phyloP scores from a whole-genome alignment of 2,113 vertebrate genomes.

The Dasyurus viverrinus region DNA sequence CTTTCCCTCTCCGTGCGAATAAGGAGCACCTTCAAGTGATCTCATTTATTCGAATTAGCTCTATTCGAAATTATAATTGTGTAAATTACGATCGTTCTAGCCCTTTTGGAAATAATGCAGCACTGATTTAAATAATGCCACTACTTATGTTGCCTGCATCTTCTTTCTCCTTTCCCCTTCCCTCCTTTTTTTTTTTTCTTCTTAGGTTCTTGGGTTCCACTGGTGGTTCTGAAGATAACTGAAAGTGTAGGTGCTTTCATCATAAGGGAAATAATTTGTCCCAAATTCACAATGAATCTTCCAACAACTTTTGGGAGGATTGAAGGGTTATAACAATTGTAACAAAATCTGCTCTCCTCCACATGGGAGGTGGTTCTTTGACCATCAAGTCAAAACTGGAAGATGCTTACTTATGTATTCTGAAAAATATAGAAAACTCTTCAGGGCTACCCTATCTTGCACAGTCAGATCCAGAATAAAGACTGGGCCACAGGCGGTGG shows the following conservation, averaged over 20 bases:
- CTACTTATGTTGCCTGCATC: background rate
- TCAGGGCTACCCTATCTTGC: background rate
- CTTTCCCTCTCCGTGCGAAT: background rate
- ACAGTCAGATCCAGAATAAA: too few relatives aligned
- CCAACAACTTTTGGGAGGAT: background rate
- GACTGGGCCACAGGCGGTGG: too few relatives aligned
- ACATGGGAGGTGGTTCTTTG: too few relatives aligned
- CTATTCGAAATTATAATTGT: background rate
- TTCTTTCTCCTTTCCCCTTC: background rate
- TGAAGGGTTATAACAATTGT: background rate
- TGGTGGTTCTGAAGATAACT: background rate
- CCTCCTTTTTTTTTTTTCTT: background rate
- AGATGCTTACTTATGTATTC: background rate
- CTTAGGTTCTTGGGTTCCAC: background rate
- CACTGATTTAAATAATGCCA: background rate
- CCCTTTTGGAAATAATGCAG: background rate
- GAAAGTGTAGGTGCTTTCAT: background rate
- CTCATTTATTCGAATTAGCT: background rate
- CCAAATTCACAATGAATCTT: background rate
- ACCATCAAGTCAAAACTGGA: background rate
- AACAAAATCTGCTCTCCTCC: background rate
- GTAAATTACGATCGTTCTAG: background rate
- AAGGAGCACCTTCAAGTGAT: background rate
- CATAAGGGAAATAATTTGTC: background rate
- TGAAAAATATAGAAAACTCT: background rate